A percentile compares a stretch with the other conserved stretches of the same genome.
Conservation (phyloP, 2,797 vertebrate species). For the Florisuga fusca region DNA sequence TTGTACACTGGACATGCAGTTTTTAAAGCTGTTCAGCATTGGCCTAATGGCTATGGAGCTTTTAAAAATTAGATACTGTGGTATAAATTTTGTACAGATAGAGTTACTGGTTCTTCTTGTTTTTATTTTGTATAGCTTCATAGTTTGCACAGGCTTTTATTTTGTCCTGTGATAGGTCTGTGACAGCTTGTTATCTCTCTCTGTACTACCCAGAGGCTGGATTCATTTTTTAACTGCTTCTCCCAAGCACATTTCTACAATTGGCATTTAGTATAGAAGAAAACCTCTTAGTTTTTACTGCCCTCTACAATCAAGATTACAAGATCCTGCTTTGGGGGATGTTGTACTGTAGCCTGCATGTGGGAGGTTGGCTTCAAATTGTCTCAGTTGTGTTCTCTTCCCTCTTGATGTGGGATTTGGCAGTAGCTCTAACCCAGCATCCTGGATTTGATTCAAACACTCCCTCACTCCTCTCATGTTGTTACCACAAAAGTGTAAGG, state of each 20-base stretch:
- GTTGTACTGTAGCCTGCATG: neutral
- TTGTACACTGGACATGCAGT: neutral
- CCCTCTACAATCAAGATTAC: neutral
- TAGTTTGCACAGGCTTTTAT: constrained; percentile 29
- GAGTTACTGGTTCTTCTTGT: neutral
- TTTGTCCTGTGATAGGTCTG: neutral
- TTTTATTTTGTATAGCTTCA: neutral
- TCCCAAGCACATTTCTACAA: neutral
- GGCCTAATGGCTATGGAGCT: neutral
- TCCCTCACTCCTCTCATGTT: neutral
- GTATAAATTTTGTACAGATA: neutral
- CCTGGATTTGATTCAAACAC: neutral
- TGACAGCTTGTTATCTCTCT: neutral
- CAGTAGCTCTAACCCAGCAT: neutral
- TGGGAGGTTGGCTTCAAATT: neutral
- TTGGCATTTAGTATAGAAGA: neutral
- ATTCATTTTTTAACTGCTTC: neutral
- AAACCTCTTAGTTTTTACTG: neutral
- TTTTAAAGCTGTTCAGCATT: neutral
- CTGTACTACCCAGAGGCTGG: neutral
- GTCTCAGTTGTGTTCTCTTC: neutral
- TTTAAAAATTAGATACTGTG: neutral
- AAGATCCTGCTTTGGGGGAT: neutral
- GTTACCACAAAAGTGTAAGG: neutral
- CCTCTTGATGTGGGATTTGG: neutral